A percentile compares a stretch with the other conserved stretches of the same genome.
Evolutionary conservation across 2,888 invertebrate genomes (phyloP).

Genomic region (Chorisops tibialis): DNA sequence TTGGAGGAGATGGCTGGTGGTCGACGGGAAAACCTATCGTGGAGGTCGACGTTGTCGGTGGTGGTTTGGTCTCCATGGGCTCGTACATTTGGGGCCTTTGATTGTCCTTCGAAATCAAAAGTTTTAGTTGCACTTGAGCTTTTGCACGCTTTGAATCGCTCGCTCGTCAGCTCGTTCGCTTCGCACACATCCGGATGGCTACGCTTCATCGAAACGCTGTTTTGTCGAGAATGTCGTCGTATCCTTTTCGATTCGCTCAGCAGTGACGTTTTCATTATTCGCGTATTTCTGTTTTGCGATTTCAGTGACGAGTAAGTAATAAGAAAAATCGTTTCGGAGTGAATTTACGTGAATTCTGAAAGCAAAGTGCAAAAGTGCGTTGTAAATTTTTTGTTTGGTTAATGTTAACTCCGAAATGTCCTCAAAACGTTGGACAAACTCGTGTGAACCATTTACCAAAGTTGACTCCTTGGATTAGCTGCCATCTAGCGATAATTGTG

Average conservation of each 20-base stretch:
- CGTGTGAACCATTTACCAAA: too few species aligned
- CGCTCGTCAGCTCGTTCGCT: constrained; percentile 1
- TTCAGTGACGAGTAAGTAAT: neutral
- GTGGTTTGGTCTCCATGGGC: constrained; percentile 9
- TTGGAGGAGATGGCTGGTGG: neutral
- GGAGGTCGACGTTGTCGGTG: neutral
- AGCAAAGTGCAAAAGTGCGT: too few species aligned
- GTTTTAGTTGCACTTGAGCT: constrained; percentile 50
- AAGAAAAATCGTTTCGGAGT: too few species aligned
- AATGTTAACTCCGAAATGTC: too few species aligned
- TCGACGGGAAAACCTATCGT: neutral
- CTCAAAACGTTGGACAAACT: too few species aligned
- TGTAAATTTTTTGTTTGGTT: too few species aligned
- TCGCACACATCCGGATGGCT: too few species aligned
- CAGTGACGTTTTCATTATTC: neutral
- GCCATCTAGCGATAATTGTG: constrained; percentile 15
- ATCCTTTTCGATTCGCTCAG: too few species aligned
- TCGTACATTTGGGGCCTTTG: constrained; percentile 2
- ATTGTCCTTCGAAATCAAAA: constrained; percentile 30
- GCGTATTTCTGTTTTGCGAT: neutral
- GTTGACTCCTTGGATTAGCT: neutral
- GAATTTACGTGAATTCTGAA: too few species aligned
- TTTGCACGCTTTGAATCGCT: constrained; percentile 41
- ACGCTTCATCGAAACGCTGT: neutral
- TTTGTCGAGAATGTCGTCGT: constrained; percentile 6